Conservation (phyloP, 2,888 invertebrate species). For the Rhagium mordax region DNA sequence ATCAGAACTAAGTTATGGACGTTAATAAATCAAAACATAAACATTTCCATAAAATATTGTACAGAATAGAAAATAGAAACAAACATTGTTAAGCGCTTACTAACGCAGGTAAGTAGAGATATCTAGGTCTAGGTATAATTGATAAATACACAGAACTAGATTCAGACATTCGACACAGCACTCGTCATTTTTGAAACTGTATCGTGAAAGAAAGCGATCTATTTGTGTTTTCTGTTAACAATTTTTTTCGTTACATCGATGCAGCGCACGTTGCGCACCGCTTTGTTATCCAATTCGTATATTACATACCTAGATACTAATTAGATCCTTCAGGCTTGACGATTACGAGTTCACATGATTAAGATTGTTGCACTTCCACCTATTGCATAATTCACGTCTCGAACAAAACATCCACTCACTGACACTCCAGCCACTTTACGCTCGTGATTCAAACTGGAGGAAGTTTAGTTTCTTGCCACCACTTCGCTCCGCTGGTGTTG, state of each 20-base stretch:
- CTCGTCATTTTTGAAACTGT: too few species aligned
- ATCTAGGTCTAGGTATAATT: too few species aligned
- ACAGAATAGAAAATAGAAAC: too few species aligned
- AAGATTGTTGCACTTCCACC: conserved; percentile 12
- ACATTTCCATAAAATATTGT: too few species aligned
- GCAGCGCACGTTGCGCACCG: not conserved
- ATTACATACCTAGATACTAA: not conserved
- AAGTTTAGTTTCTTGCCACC: conserved; percentile 13
- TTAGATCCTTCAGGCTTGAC: not conserved
- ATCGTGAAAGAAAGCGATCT: not conserved
- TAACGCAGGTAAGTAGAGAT: too few species aligned
- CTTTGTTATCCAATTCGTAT: not conserved
- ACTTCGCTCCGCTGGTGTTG: not conserved
- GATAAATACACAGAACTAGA: too few species aligned
- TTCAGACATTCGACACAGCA: too few species aligned
- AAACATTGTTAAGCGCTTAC: too few species aligned
- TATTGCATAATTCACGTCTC: conserved; percentile 8
- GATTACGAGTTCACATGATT: conserved; percentile 2
- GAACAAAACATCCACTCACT: conserved; percentile 19
- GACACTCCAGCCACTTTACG: conserved; percentile 7
- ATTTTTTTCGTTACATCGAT: too few species aligned
- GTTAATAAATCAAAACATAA: too few species aligned
- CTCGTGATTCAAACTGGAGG: conserved; percentile 9
- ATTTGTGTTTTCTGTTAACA: not conserved
- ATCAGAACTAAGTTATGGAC: too few species aligned